Evolutionary conservation across 2,113 vertebrate species (phyloP).

Genomic region (Psittacus erithacus): DNA sequence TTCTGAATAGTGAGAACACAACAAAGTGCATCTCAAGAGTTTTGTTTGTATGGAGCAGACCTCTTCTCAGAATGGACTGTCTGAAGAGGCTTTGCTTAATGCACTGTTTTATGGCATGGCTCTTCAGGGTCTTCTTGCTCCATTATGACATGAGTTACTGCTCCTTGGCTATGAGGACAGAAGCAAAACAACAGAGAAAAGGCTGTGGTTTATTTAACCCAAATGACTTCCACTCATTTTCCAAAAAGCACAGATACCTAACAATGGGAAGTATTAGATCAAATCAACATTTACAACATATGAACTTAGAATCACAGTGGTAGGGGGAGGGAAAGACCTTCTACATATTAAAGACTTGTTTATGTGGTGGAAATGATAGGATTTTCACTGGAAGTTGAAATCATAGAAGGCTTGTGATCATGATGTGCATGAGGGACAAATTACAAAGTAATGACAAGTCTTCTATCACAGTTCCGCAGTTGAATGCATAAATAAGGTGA

Average conservation of each 20-base stretch:
- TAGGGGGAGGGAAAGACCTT: not conserved
- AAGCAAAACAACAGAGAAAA: constrained; percentile 23
- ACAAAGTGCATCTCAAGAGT: constrained; percentile 69
- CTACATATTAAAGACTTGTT: not conserved
- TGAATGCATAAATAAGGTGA: not conserved
- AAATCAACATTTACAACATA: not conserved
- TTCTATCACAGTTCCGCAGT: not conserved
- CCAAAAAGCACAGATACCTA: not conserved
- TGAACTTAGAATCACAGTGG: not conserved
- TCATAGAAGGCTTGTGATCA: not conserved
- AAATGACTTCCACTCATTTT: constrained; percentile 8
- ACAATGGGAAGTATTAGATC: not conserved
- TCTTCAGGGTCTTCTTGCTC: constrained; percentile 44
- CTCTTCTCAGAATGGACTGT: constrained; percentile 43
- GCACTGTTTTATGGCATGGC: constrained; percentile 59
- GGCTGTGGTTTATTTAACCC: constrained; percentile 18
- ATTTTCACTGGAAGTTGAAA: not conserved
- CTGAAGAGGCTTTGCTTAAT: constrained; percentile 69
- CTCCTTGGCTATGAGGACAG: constrained; percentile 17
- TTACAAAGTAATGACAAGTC: not conserved
- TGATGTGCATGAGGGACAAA: not conserved
- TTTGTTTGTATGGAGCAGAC: constrained; percentile 63
- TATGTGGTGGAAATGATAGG: not conserved
- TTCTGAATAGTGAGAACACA: constrained; percentile 50
- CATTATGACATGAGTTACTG: constrained; percentile 5